These are phyloP conservation scores for Diplazon laetatorius DNA, from an alignment of 2,888 invertebrate genomes.

Conservation along the genomic window DNA sequence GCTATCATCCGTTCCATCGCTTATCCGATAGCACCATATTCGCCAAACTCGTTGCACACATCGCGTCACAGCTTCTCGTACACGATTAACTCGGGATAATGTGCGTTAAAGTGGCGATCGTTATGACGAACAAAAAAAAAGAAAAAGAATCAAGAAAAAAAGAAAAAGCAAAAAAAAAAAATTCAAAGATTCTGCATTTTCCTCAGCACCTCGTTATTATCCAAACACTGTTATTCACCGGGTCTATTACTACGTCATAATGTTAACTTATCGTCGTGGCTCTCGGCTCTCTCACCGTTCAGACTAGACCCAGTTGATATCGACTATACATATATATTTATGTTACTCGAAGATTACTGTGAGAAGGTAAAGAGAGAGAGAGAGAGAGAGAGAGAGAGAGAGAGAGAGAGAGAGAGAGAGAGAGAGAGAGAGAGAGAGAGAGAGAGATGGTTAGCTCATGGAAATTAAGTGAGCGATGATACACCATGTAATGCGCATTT, in stretches of 20 bases:
- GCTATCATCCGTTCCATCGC: conserved; percentile 5
- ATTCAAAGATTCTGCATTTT: conserved; percentile 4
- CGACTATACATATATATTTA: conserved; percentile 1
- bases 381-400: conserved; percentile 21
- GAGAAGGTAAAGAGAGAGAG: too few relatives aligned
- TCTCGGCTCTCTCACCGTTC: not conserved
- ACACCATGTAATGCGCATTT: conserved; percentile 20
- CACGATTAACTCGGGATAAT: conserved; percentile 36
- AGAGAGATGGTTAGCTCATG: conserved; percentile 34
- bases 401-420: conserved; percentile 30
- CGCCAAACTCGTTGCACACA: conserved; percentile 2
- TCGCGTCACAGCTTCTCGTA: not conserved
- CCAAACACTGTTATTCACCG: conserved; percentile 42
- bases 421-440: conserved; percentile 14
- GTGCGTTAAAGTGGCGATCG: conserved; percentile 23
- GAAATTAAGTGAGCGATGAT: conserved; percentile 48
- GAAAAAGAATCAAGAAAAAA: not conserved
- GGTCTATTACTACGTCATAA: conserved; percentile 42
- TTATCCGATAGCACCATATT: not conserved
- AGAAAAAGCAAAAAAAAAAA: not conserved
- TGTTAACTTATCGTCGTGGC: conserved; percentile 40
- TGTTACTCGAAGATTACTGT: conserved; percentile 1
- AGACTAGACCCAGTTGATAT: conserved; percentile 10
- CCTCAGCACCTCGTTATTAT: conserved; percentile 39
- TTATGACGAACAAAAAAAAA: conserved; percentile 1